Evolutionary conservation across 2,797 vertebrate genomes (phyloP).

Genomic region (Alcedo atthis): DNA sequence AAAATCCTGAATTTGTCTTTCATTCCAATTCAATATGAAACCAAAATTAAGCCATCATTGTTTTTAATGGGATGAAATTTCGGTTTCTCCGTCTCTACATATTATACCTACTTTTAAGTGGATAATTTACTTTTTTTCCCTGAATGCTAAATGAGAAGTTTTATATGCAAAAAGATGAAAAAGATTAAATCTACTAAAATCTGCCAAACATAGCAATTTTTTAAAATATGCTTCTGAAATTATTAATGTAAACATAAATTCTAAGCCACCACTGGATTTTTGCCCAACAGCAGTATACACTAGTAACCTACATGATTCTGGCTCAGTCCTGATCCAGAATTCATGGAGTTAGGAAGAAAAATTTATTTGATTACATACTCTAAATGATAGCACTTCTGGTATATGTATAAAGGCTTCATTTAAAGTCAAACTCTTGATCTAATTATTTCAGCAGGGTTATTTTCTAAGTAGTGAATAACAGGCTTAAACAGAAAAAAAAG

Average conservation of each 20-base stretch:
- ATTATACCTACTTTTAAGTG: not conserved
- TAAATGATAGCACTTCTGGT: not conserved
- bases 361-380: not conserved
- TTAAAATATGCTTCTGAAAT: not conserved
- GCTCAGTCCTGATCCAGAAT: not conserved
- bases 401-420: not conserved
- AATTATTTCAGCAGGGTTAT: not conserved
- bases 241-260: not conserved
- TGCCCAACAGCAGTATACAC: not conserved
- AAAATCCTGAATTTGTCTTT: not conserved
- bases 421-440: not conserved
- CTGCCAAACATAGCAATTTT: accelerated
- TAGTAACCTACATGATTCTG: not conserved
- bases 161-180: not conserved
- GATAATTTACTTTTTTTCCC: not conserved
- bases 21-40: not conserved
- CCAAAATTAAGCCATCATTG: not conserved
- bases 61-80: not conserved
- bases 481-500: not conserved
- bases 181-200: not conserved
- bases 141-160: not conserved
- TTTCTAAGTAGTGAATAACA: not conserved
- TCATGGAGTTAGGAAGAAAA: not conserved
- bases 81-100: not conserved
- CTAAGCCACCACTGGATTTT: not conserved